These are phyloP conservation scores for Lagorchestes hirsutus DNA, from an alignment of 2,797 vertebrate species.

Conservation along the genomic window DNA sequence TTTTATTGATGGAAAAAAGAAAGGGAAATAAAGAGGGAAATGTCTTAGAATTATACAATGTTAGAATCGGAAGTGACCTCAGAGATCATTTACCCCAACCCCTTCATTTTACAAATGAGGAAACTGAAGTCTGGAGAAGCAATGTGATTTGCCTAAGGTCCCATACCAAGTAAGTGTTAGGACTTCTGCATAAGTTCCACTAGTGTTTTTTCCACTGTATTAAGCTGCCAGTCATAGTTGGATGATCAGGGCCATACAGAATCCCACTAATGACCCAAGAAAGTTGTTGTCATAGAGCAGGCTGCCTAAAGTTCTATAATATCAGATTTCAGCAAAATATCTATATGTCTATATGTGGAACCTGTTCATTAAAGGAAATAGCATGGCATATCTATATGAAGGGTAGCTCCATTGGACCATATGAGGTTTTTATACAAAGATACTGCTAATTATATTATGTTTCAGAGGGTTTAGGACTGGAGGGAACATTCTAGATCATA, in stretches of 20 bases:
- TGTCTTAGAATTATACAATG: not conserved
- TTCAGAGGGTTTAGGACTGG: not conserved
- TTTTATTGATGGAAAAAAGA: not conserved
- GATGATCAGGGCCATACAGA: not conserved
- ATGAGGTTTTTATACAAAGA: constrained; percentile 1
- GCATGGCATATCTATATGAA: not conserved
- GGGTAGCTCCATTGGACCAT: not conserved
- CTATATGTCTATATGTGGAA: constrained; percentile 7
- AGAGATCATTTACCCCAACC: not conserved
- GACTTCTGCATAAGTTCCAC: not conserved
- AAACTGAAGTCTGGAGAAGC: not conserved
- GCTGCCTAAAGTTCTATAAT: constrained; percentile 8
- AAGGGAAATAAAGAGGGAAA: not conserved
- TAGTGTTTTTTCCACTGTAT: not conserved
- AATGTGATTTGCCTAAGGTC: not conserved
- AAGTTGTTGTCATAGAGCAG: constrained; percentile 31
- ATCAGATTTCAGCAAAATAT: constrained; percentile 38
- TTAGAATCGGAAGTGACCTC: not conserved
- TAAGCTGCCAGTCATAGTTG: not conserved
- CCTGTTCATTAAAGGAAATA: constrained; percentile 35
- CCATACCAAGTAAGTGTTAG: not conserved
- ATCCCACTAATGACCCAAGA: constrained; percentile 32
- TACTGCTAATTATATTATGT: not conserved
- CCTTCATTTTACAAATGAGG: not conserved
- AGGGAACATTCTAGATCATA: not conserved